A percentile compares a stretch with the other conserved stretches of the same genome.
Evolutionary conservation across 2,888 invertebrate genomes (phyloP).

Genomic region (Dorcus hopei): DNA sequence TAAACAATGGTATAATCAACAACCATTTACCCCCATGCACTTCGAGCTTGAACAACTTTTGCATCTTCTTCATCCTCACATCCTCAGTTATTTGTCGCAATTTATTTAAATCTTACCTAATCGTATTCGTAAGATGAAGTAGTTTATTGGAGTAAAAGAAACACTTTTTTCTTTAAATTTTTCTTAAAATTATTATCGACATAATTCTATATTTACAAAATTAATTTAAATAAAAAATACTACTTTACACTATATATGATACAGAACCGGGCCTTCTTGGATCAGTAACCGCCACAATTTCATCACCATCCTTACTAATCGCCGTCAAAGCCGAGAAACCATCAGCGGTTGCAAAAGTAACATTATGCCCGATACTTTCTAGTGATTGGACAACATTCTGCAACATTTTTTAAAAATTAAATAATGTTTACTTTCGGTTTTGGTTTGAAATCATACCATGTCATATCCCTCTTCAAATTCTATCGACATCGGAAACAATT

Average conservation of each 20-base stretch:
- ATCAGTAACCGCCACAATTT: slow-evolving; percentile 47
- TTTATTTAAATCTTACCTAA: too few species aligned
- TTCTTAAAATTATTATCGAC: too few species aligned
- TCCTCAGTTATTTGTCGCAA: too few species aligned
- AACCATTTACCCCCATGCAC: too few species aligned
- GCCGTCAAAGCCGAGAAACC: slow-evolving; percentile 65
- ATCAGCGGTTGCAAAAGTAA: slow-evolving; percentile 51
- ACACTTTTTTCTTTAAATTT: too few species aligned
- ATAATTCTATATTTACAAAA: too few species aligned
- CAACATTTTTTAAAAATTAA: slow-evolving; percentile 27
- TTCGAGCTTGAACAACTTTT: too few species aligned
- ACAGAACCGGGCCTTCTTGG: slow-evolving; percentile 53
- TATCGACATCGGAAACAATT: slow-evolving; percentile 58
- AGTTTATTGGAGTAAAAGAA: too few species aligned
- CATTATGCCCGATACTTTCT: slow-evolving; percentile 53
- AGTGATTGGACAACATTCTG: slow-evolving; percentile 52
- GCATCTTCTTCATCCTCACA: too few species aligned
- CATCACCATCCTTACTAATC: slow-evolving; percentile 51
- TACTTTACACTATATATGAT: slow-evolving; percentile 38
- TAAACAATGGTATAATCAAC: too few species aligned
- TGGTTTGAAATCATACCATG: slow-evolving; percentile 33
- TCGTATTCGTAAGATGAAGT: too few species aligned
- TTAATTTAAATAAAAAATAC: neutral
- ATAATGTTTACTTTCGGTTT: slow-evolving; percentile 4
- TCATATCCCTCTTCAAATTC: slow-evolving; percentile 53